Conservation (phyloP, 2,797 vertebrate genomes). For the Ibycter americanus region DNA sequence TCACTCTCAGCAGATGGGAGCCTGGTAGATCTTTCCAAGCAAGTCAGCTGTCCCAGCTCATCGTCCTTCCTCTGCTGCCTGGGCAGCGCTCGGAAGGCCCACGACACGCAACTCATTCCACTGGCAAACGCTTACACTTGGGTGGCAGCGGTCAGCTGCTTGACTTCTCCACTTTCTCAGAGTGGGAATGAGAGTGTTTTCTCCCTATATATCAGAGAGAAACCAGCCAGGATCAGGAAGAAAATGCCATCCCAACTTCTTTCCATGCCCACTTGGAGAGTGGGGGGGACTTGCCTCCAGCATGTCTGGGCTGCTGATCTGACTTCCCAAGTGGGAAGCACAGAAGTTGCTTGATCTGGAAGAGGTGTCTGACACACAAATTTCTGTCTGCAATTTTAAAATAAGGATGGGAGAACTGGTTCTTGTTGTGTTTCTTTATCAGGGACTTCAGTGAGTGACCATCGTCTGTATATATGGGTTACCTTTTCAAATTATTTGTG, state of each 20-base stretch:
- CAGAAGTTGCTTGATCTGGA: neutral
- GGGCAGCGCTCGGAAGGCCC: neutral
- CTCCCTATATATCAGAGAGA: neutral
- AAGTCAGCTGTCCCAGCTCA: neutral
- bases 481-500: neutral
- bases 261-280: neutral
- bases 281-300: fast-evolving
- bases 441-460: fast-evolving
- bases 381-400: neutral
- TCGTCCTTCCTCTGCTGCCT: neutral
- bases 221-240: neutral
- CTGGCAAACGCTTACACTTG: neutral
- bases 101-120: fast-evolving
- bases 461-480: neutral
- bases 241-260: neutral
- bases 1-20: neutral
- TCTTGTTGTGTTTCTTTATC: neutral
- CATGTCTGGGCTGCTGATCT: neutral
- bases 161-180: neutral
- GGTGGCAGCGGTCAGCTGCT: neutral
- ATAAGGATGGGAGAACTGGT: neutral
- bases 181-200: neutral
- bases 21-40: neutral
- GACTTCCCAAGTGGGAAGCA: neutral
- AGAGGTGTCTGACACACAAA: neutral